phyloP scores from a whole-genome alignment of 2,797 vertebrate species.

The Hippoglossus hippoglossus region DNA sequence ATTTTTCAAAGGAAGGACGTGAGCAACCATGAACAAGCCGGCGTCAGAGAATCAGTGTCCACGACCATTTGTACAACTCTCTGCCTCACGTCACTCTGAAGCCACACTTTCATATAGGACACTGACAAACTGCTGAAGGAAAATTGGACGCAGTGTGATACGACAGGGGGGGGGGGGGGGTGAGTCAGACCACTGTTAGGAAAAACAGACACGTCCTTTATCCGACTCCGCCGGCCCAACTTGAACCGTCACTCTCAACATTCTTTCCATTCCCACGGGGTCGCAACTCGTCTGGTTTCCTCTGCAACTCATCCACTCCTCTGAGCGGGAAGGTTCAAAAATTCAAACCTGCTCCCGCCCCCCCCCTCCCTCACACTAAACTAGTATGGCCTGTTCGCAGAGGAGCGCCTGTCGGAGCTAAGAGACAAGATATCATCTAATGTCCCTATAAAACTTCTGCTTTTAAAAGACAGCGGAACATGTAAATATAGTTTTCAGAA shows the following conservation, averaged over 20 bases:
- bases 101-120: slow-evolving; percentile 11
- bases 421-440: background rate
- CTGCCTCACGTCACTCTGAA: slow-evolving; percentile 3
- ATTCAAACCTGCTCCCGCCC: slow-evolving; percentile 75
- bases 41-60: slow-evolving; percentile 19
- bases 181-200: slow-evolving; percentile 42
- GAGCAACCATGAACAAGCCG: slow-evolving; percentile 54
- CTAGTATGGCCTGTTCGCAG: slow-evolving; percentile 50
- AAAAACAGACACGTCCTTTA: slow-evolving; percentile 73
- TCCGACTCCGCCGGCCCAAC: slow-evolving; percentile 41
- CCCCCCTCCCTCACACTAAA: slow-evolving; percentile 44
- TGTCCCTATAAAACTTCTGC: background rate
- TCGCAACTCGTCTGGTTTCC: slow-evolving; percentile 57
- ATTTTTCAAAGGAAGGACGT: slow-evolving; percentile 58
- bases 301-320: slow-evolving; percentile 40
- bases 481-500: background rate
- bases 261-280: slow-evolving; percentile 77
- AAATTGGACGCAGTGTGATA: slow-evolving; percentile 12
- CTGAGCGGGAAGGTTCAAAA: slow-evolving; percentile 79
- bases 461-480: background rate
- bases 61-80: background rate
- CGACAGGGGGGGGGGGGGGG: slow-evolving; percentile 20
- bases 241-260: slow-evolving; percentile 62
- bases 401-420: background rate
- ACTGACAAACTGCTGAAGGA: slow-evolving; percentile 32